Conservation (phyloP, 2,113 vertebrate species). For the Montifringilla adamsi region DNA sequence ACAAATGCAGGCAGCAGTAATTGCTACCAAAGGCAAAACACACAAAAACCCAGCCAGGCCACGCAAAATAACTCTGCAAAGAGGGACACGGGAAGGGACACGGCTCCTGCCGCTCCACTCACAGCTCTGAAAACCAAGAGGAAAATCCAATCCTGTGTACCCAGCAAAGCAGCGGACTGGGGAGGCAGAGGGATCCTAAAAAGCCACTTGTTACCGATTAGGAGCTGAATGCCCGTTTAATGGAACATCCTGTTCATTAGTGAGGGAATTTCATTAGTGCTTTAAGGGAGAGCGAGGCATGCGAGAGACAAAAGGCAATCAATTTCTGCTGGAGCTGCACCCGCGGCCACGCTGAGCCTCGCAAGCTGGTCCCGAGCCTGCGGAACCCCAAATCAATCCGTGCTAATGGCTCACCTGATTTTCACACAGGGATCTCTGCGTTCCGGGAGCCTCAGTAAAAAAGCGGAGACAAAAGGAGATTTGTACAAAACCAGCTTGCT, state of each 20-base stretch:
- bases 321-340: background rate
- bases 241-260: background rate
- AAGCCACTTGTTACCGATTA: background rate
- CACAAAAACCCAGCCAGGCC: background rate
- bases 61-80: background rate
- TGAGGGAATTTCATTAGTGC: slow-evolving; percentile 25
- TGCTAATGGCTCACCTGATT: slow-evolving; percentile 35
- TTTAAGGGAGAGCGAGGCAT: slow-evolving; percentile 1
- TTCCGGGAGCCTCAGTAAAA: background rate
- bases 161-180: background rate
- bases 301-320: background rate
- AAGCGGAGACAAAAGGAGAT: background rate
- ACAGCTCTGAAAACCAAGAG: background rate
- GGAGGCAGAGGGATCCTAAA: background rate
- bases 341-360: background rate
- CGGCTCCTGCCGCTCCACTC: background rate
- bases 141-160: background rate
- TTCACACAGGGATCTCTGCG: background rate
- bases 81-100: background rate
- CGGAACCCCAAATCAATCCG: slow-evolving; percentile 1
- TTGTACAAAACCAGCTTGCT: slow-evolving; percentile 2
- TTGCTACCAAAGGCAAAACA: slow-evolving; percentile 46
- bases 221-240: background rate
- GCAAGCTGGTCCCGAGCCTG: background rate
- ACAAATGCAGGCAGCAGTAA: slow-evolving; percentile 35